Base-by-base conservation (phyloP, 2,888 invertebrate species). In the Subacronicta megacephala region DNA sequence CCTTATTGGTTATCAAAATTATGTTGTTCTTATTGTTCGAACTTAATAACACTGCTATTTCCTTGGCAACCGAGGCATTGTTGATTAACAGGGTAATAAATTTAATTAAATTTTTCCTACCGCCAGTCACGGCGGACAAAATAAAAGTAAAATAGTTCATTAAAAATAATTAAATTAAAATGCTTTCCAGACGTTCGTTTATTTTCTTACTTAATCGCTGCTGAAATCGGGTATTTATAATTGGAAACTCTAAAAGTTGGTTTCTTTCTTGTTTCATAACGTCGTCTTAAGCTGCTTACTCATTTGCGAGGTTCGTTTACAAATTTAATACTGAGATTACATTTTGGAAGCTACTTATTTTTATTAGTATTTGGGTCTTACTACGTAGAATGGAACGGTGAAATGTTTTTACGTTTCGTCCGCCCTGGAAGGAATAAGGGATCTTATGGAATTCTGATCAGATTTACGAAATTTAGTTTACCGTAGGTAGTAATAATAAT, bases 151-250 rank as follows among this genome's bases (percentile, higher is more conserved):
- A 63, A 40, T 17, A 13, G 29, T 70, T 44, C 33, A 45, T 70
- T 33, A 37, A 43, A 47, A 56, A 58, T 55, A 41, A 59, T 62
- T 75, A 64, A 72, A 68, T 75, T 60, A 72, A 74, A 72, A 60
- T 60, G 45, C 53, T 56, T 66, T 47, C 20, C 42, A 44, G 58
- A 57, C 36, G 44, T 74, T 57, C 37, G 50, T 65, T 56, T 42
- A 47, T 57, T 72, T 64, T 63, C 16, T 7, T 59, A 61, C 53
- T 63, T 66, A 62, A 64, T 62, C 57, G 47, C 45, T 16, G 36
- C 52, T 57, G 41, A 58, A 63, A 70, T 72, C 42, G 44, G 42
- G 43, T 59, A 69, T 64, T 72, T 64, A 54, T 72, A 72, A 76
- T 76, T 76, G 70, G 53, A 67, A 70, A 58, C 47, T 29, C 49